A percentile compares a stretch with the other conserved stretches of the same genome.
Conservation (phyloP, 2,797 vertebrate species). For the Florisuga fusca region DNA sequence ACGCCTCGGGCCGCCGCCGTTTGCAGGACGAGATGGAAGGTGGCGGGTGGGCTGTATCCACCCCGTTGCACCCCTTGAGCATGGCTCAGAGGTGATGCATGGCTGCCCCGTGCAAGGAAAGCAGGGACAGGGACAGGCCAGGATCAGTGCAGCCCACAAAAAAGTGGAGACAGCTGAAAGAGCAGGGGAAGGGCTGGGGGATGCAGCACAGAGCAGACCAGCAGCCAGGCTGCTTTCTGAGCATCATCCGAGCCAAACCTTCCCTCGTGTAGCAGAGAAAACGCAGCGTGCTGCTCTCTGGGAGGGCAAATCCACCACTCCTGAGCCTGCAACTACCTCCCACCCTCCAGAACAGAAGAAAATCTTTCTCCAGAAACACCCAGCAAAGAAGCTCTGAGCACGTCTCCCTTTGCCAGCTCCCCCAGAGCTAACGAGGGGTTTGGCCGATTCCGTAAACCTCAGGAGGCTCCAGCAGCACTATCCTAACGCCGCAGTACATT, state of each 20-base stretch:
- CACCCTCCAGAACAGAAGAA: rapidly evolving
- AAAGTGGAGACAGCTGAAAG: neutral
- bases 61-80: neutral
- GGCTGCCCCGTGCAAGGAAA: neutral
- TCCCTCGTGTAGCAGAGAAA: neutral
- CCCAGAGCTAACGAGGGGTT: neutral
- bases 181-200: neutral
- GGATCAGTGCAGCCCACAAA: neutral
- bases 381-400: neutral
- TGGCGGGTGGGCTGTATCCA: neutral
- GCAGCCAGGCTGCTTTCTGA: neutral
- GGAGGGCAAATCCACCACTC: neutral
- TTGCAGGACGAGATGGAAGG: neutral
- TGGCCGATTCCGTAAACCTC: neutral
- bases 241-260: neutral
- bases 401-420: neutral
- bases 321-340: neutral
- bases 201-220: neutral
- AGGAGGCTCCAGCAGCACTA: neutral
- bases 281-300: neutral
- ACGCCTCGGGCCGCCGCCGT: neutral
- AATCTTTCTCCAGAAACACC: neutral
- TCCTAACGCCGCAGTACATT: neutral
- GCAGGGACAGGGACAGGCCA: neutral
- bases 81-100: rapidly evolving